Conservation (phyloP, 2,797 vertebrate species). For the Tachyglossus aculeatus region DNA sequence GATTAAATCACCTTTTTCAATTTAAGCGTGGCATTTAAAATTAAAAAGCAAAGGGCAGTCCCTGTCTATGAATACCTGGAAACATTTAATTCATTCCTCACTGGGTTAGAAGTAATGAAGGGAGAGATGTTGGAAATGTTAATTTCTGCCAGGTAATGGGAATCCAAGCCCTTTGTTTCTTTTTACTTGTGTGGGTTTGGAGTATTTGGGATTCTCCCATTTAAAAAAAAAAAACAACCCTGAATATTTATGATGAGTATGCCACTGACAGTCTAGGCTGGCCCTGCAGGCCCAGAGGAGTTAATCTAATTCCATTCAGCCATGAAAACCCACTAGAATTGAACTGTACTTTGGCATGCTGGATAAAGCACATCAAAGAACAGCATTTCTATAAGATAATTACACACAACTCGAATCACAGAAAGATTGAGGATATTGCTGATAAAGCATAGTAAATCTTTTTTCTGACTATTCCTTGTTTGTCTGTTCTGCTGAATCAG, state of each 20-base stretch:
- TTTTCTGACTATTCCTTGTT: slow-evolving; percentile 41
- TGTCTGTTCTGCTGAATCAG: slow-evolving; percentile 67
- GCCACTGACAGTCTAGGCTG: slow-evolving; percentile 52
- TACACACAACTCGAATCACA: slow-evolving; percentile 68
- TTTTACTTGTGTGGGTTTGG: not conserved
- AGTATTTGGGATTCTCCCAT: not conserved
- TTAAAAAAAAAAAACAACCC: not conserved
- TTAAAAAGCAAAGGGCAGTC: slow-evolving; percentile 41
- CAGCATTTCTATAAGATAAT: slow-evolving; percentile 71
- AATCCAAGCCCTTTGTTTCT: slow-evolving; percentile 27
- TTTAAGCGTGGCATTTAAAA: slow-evolving; percentile 45
- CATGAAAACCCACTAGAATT: slow-evolving; percentile 70
- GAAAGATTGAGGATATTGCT: slow-evolving; percentile 72
- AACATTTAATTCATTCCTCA: slow-evolving; percentile 44
- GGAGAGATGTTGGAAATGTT: slow-evolving; percentile 25
- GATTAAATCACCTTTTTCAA: slow-evolving; percentile 30
- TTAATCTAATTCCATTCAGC: slow-evolving; percentile 68
- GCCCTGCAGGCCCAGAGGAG: slow-evolving; percentile 66
- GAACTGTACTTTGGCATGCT: slow-evolving; percentile 67
- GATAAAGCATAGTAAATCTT: slow-evolving; percentile 71
- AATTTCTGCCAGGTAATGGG: slow-evolving; percentile 5
- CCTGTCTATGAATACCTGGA: slow-evolving; percentile 49
- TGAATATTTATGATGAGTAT: slow-evolving; percentile 69
- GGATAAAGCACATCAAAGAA: slow-evolving; percentile 71
- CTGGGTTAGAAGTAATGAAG: slow-evolving; percentile 20